Evolutionary conservation across 1,140 invertebrate species (phyloP), one percentile per base, ranked within the genome.

Genomic region (Piezodorus guildinii): DNA sequence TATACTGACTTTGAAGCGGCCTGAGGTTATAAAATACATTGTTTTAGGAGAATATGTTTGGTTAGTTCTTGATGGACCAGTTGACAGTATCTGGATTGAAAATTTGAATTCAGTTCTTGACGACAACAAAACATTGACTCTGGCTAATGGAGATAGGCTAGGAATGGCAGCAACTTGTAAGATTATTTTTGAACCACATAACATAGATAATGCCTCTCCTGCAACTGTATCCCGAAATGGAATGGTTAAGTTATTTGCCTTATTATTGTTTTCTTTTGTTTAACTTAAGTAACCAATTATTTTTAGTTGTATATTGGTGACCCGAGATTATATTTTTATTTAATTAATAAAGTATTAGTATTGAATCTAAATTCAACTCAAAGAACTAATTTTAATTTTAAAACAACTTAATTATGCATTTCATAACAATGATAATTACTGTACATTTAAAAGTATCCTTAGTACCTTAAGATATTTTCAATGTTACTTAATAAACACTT

Each of bases 71-170:
- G 94, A 97, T 72, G 94, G 94, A 0, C 94, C 94, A 0, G 94
- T 96, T 0, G 94, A 97, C 71, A 91, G 91, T 70, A 92, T 96
- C 68, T 96, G 94, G 94, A 96, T 97, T 69, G 94, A 97, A 77
- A 97, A 96, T 77, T 81, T 97, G 63, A 96, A 97, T 77, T 96
- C 93, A 0, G 94, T 96, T 0, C 74, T 96, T 34, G 94, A 96
- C 74, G 94, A 97, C 71, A 96, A 96, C 72, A 94, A 94, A 77
- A 94, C 90, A 0, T 74, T 96, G 49, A 95, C 92, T 4, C 76
- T 97, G 65, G 93, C 93, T 16, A 97, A 96, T 73, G 94, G 94
- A 23, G 94, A 97, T 77, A 81, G 94, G 59, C 80, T 97, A 19
- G 84, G 88, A 1, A 96, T 96, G 93, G 84, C 92, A 0, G 83